phyloP scores from a whole-genome alignment of 2,888 invertebrate species.

The Tethea ocularis region DNA sequence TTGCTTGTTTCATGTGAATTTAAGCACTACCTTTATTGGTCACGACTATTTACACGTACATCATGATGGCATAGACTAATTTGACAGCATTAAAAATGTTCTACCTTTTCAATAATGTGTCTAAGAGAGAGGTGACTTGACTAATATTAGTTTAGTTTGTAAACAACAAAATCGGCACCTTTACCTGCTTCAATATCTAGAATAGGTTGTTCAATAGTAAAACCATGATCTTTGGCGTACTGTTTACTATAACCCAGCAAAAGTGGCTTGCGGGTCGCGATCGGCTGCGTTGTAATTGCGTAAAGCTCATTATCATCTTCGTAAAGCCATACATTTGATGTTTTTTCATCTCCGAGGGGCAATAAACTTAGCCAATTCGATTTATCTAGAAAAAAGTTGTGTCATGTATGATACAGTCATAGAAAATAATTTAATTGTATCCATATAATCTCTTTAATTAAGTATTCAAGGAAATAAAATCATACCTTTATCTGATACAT shows the following conservation, averaged over 20 bases:
- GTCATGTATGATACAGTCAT: neutral
- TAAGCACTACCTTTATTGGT: too few species aligned
- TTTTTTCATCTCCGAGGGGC: conserved; percentile 47
- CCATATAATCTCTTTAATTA: neutral
- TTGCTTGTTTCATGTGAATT: too few species aligned
- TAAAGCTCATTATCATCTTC: conserved; percentile 54
- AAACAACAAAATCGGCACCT: too few species aligned
- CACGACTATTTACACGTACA: too few species aligned
- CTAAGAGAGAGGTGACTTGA: too few species aligned
- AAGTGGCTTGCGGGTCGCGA: conserved; percentile 48
- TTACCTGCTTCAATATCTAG: conserved; percentile 50
- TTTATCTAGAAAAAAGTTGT: conserved; percentile 49
- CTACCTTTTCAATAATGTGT: too few species aligned
- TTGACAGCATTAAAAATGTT: too few species aligned
- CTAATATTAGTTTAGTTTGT: too few species aligned
- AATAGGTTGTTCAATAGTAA: conserved; percentile 41
- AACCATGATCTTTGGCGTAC: conserved; percentile 46
- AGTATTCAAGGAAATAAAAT: neutral
- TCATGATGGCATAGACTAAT: too few species aligned
- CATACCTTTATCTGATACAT: conserved; percentile 61
- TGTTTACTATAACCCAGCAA: conserved; percentile 56
- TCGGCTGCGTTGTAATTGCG: conserved; percentile 45
- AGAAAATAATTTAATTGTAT: neutral
- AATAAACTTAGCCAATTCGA: conserved; percentile 64
- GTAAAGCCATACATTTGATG: conserved; percentile 65